Evolutionary conservation across 2,797 vertebrate species (phyloP), one percentile per base, ranked within the genome.

Genomic region (Enteromius unitaeniatus): DNA sequence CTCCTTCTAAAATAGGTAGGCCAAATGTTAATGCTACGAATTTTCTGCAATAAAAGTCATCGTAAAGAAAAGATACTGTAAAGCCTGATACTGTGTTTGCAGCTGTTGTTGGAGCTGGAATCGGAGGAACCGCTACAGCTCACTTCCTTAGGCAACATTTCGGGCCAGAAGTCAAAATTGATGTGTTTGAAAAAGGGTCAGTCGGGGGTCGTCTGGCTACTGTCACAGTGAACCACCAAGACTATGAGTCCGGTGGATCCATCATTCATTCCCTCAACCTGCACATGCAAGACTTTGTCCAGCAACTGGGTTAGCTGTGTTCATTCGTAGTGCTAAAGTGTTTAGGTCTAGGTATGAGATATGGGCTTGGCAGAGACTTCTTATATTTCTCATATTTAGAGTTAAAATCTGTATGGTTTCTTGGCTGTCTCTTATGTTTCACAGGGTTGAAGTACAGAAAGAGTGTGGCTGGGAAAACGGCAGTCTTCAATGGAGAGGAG

Each of bases 201-300:
- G 95, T 99, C 13, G 98, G 97, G 0, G 98, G 98, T 2, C 96
- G 97, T 4, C 93, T 99, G 58, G 97, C 97, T 84, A 99, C 97
- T 0, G 93, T 98, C 75, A 97, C 96, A 0, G 98, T 99, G 86
- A 99, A 99, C 92, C 95, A 97, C 87, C 95, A 97, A 84, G 95
- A 97, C 86, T 99, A 99, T 0, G 97, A 99, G 91, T 97, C 96
- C 1, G 96, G 97, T 2, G 97, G 96, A 0, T 97, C 96, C 79
- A 96, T 97, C 91, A 97, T 99, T 87, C 97, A 99, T 77, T 96
- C 97, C 26, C 96, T 99, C 87, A 99, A 97, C 89, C 94, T 99
- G 69, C 97, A 99, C 91, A 97, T 99, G 97, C 97, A 98, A 92
- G 97, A 97, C 87, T 99, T 99, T 87, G 95, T 98, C 91, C 98